A percentile compares a stretch with the other conserved stretches of the same genome.
These are phyloP conservation scores for Cossypha caffra DNA, from an alignment of 2,797 vertebrate species.

Conservation along the genomic window DNA sequence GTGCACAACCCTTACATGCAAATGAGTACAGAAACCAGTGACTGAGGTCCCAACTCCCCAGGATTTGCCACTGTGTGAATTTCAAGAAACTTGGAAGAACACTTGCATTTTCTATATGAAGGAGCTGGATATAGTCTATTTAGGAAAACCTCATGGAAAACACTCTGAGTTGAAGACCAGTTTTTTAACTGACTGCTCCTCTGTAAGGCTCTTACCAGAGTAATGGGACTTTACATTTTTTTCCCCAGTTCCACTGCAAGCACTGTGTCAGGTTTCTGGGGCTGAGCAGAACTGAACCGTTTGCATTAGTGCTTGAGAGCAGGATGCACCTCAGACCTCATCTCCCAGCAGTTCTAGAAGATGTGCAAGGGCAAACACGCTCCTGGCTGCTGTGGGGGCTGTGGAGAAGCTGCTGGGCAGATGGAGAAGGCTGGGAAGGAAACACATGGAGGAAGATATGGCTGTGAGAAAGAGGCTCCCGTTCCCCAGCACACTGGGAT, in stretches of 20 bases:
- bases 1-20: not conserved
- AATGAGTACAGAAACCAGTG: not conserved
- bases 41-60: not conserved
- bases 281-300: not conserved
- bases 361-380: not conserved
- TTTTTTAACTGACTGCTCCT: not conserved
- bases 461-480: not conserved
- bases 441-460: not conserved
- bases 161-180: not conserved
- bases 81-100: not conserved
- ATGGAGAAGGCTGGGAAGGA: not conserved
- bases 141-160: not conserved
- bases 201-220: not conserved
- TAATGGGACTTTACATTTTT: not conserved
- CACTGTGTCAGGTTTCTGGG: not conserved
- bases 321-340: not conserved
- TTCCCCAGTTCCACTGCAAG: not conserved
- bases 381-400: not conserved
- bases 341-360: not conserved
- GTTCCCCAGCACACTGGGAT: not conserved
- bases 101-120: not conserved
- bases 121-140: not conserved
- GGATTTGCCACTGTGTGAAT: not conserved
- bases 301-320: not conserved
- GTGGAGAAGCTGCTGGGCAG: not conserved